A percentile compares a stretch with the other conserved stretches of the same genome.
phyloP scores from a whole-genome alignment of 2,113 vertebrate species.

The Corythoichthys haematopterus region DNA sequence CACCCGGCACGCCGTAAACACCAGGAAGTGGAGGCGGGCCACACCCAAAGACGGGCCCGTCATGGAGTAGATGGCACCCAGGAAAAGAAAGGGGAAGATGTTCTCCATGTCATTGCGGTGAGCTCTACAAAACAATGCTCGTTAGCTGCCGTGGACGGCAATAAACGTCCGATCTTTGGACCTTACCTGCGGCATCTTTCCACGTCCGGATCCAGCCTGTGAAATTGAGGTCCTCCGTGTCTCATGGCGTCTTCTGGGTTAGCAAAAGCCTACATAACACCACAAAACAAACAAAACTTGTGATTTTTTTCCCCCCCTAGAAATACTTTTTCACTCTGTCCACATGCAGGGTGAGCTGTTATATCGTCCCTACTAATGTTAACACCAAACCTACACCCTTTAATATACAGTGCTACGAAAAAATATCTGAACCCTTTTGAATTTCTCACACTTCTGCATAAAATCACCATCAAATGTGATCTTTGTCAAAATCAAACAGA shows the following conservation, averaged over 20 bases:
- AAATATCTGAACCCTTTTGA: no score
- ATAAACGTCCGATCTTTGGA: background rate
- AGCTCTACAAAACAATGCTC: constrained; percentile 64
- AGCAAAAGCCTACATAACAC: constrained; percentile 80
- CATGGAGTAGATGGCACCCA: constrained; percentile 86
- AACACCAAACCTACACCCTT: no score
- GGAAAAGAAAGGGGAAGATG: constrained; percentile 92
- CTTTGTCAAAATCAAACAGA: no score
- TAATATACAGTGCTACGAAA: no score
- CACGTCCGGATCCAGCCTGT: constrained; percentile 79
- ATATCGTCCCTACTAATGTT: no score
- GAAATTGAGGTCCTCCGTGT: constrained; percentile 81
- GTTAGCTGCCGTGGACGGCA: no score
- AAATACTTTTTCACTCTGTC: no score
- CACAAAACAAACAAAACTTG: background rate
- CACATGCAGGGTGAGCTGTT: no score
- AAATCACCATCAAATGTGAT: no score
- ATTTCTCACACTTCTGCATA: no score
- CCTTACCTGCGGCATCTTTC: constrained; percentile 83
- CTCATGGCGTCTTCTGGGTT: constrained; percentile 87
- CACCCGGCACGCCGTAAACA: constrained; percentile 78
- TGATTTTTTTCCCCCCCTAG: no score
- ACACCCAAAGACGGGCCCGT: constrained; percentile 71
- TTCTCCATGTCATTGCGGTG: constrained; percentile 92
- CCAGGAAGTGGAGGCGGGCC: constrained; percentile 85